phyloP scores from a whole-genome alignment of 2,113 vertebrate species.

The Canis aureus region DNA sequence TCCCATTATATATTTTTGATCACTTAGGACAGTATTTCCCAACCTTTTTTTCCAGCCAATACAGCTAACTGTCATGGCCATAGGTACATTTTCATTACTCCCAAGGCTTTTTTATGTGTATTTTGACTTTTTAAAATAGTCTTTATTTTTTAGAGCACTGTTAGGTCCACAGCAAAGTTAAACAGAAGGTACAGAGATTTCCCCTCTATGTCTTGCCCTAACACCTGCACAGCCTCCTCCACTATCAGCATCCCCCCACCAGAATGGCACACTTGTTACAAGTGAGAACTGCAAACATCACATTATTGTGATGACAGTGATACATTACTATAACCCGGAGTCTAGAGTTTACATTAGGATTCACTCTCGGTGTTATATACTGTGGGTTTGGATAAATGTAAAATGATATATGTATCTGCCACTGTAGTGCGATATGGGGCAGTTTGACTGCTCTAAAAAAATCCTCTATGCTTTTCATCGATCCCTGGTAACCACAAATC shows the following conservation, averaged over 20 bases:
- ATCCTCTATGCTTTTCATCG: neutral
- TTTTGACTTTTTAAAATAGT: neutral
- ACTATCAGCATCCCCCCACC: neutral
- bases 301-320: neutral
- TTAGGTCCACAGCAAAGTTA: neutral
- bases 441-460: neutral
- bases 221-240: neutral
- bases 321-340: neutral
- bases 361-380: neutral
- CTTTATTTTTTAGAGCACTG: neutral
- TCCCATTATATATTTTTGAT: neutral
- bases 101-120: neutral
- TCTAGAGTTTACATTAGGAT: neutral
- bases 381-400: neutral
- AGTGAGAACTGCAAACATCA: neutral
- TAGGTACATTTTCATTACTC: slow-evolving; percentile 19
- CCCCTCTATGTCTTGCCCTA: neutral
- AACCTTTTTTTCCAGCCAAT: neutral
- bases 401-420: neutral
- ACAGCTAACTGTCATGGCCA: neutral
- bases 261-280: neutral
- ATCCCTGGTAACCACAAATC: neutral
- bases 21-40: neutral
- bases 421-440: neutral
- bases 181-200: neutral